A percentile compares a stretch with the other conserved stretches of the same genome.
Evolutionary conservation across 2,888 invertebrate genomes (phyloP).

Genomic region (Macrosiphum euphorbiae): DNA sequence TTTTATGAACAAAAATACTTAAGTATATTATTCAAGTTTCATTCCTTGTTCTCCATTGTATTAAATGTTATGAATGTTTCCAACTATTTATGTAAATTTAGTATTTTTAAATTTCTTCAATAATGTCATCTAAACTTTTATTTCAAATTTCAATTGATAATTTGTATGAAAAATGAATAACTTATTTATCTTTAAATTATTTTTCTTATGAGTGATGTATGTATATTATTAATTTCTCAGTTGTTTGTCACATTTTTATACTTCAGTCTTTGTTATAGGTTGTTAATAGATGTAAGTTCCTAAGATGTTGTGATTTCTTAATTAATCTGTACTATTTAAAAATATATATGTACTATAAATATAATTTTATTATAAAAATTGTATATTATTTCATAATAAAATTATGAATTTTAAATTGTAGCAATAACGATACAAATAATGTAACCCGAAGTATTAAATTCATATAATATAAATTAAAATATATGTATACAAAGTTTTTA

Average conservation of each 20-base stretch:
- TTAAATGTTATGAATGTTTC: background rate
- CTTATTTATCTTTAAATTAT: background rate
- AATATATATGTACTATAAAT: conserved; percentile 27
- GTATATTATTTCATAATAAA: background rate
- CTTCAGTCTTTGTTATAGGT: conserved; percentile 58
- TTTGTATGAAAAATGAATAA: background rate
- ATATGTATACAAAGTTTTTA: background rate
- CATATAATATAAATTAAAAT: conserved; percentile 12
- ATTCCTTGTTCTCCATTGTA: background rate
- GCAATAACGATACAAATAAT: conserved; percentile 54
- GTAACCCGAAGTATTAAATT: conserved; percentile 56
- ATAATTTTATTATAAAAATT: conserved; percentile 31
- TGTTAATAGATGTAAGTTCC: conserved; percentile 62
- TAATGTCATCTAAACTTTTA: background rate
- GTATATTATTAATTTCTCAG: background rate
- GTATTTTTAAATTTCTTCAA: conserved; percentile 9
- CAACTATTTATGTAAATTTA: conserved; percentile 16
- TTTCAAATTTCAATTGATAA: background rate
- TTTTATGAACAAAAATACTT: background rate
- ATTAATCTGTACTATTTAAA: conserved; percentile 34
- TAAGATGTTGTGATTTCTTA: conserved; percentile 63
- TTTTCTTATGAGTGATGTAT: conserved; percentile 21
- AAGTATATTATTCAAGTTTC: conserved; percentile 7
- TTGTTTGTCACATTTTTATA: conserved; percentile 36
- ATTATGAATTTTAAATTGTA: conserved; percentile 44